These are phyloP conservation scores for Ophion ventricosus DNA, from an alignment of 2,888 invertebrate species.

Conservation along the genomic window DNA sequence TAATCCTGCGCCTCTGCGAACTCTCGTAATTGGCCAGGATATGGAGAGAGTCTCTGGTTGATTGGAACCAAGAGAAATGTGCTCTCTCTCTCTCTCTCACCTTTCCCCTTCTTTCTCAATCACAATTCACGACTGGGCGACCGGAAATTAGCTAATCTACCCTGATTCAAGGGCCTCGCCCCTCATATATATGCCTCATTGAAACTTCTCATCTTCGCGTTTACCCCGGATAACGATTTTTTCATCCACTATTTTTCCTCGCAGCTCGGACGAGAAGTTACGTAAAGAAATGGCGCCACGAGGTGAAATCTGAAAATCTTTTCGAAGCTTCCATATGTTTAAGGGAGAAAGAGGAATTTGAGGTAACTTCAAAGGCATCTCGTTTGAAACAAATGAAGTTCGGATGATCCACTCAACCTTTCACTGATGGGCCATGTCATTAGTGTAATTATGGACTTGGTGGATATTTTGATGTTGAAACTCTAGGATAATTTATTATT, in stretches of 20 bases:
- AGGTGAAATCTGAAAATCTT: not conserved
- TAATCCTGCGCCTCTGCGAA: constrained; percentile 6
- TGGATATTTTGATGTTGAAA: not conserved
- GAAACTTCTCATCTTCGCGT: not conserved
- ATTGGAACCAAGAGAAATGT: constrained; percentile 52
- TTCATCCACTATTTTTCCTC: not conserved
- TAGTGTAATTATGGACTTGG: not conserved
- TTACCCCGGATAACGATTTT: constrained; percentile 46
- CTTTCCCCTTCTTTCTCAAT: not conserved
- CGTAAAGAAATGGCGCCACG: constrained; percentile 14
- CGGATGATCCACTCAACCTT: not conserved
- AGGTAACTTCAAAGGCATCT: constrained; percentile 2
- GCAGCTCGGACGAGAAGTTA: not conserved
- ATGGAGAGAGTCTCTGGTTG: constrained; percentile 48
- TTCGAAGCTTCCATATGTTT: not conserved
- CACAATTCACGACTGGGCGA: constrained; percentile 44
- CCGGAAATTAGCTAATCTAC: constrained; percentile 56
- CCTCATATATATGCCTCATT: constrained; percentile 7
- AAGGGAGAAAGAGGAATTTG: not conserved
- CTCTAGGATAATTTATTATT: too few species aligned
- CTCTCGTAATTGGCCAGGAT: constrained; percentile 52
- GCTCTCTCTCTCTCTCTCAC: not conserved
- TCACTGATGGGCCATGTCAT: not conserved
- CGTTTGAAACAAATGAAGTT: not conserved
- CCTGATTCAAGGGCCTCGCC: constrained; percentile 14